phyloP scores from a whole-genome alignment of 1,140 invertebrate genomes.

The Penaeus japonicus region DNA sequence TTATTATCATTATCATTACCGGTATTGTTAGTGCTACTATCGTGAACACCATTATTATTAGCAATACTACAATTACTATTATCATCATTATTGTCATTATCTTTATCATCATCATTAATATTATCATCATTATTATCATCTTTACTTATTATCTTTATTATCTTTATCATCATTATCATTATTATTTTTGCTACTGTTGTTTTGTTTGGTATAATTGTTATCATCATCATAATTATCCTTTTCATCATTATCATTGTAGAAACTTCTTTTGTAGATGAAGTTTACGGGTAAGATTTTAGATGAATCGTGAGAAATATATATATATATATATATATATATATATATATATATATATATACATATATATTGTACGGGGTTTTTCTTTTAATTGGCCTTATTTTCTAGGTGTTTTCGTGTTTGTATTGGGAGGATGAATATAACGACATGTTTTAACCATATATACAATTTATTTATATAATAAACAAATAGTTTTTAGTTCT shows the following conservation, averaged over 20 bases:
- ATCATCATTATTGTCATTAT: not conserved
- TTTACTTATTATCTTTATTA: not conserved
- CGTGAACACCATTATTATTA: not conserved
- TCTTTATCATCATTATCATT: not conserved
- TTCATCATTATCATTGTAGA: not conserved
- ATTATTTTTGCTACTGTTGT: not conserved
- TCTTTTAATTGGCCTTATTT: too few species aligned
- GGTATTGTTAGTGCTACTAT: not conserved
- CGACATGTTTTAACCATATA: too few species aligned
- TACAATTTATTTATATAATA: too few species aligned
- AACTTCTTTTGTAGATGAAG: too few species aligned
- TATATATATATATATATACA: too few species aligned
- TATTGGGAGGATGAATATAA: too few species aligned
- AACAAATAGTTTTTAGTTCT: too few species aligned
- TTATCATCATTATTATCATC: not conserved
- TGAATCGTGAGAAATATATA: too few species aligned
- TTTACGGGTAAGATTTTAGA: too few species aligned
- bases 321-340: too few species aligned
- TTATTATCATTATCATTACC: not conserved
- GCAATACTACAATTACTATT: not conserved
- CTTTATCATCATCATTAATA: not conserved
- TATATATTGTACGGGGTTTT: too few species aligned
- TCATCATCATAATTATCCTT: not conserved
- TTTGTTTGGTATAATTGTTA: not conserved
- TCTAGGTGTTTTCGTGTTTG: too few species aligned